Evolutionary conservation across 2,888 invertebrate genomes (phyloP).

Genomic region (Drosophila borborema): DNA sequence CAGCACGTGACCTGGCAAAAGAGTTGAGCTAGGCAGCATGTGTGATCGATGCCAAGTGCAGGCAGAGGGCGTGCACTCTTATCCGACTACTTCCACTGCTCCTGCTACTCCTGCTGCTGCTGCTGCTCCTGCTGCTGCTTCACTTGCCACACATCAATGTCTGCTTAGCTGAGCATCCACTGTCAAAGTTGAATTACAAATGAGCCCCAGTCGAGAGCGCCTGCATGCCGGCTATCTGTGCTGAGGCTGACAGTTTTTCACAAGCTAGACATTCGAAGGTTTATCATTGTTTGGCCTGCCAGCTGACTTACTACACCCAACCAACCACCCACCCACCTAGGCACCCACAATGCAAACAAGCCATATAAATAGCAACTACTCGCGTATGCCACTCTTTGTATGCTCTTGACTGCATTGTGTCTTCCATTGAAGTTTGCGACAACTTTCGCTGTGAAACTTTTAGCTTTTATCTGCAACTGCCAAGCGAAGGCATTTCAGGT

Average conservation of each 20-base stretch:
- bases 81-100: background rate
- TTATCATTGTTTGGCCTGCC: slow-evolving; percentile 69
- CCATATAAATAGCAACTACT: slow-evolving; percentile 18
- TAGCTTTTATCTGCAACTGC: slow-evolving; percentile 37
- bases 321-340: too few species aligned
- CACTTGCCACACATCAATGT: slow-evolving; percentile 53
- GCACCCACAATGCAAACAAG: slow-evolving; percentile 13
- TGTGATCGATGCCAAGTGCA: slow-evolving; percentile 49
- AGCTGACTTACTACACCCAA: slow-evolving; percentile 14
- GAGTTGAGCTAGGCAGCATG: slow-evolving; percentile 29
- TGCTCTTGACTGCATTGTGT: slow-evolving; percentile 16
- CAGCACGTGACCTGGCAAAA: slow-evolving; percentile 36
- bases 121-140: slow-evolving; percentile 11
- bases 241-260: slow-evolving; percentile 47
- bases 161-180: slow-evolving; percentile 43
- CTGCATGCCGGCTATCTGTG: slow-evolving; percentile 26
- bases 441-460: slow-evolving; percentile 35
- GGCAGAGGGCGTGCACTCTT: slow-evolving; percentile 23
- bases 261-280: slow-evolving; percentile 54
- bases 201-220: slow-evolving; percentile 54
- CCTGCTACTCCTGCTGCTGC: background rate
- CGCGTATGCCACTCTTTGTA: background rate
- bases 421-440: slow-evolving; percentile 31
- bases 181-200: slow-evolving; percentile 73
- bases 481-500: slow-evolving; percentile 26